Evolutionary conservation across 2,113 vertebrate species (phyloP).

Genomic region (Plotosus lineatus): DNA sequence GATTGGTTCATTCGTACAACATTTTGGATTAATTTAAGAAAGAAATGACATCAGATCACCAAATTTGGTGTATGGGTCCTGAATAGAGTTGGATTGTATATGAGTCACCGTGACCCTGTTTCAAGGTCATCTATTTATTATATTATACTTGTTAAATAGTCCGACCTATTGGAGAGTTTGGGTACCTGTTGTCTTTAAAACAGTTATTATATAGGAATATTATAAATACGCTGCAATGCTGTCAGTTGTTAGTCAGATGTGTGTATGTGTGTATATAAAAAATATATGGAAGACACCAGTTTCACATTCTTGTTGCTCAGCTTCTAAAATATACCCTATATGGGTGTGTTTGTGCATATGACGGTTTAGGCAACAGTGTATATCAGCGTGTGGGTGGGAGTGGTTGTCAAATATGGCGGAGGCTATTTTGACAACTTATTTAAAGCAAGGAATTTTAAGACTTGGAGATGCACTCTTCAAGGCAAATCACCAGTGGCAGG

Average conservation of each 20-base stretch:
- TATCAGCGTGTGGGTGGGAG: neutral
- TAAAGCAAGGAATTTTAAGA: neutral
- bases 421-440: neutral
- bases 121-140: too few relatives aligned
- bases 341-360: neutral
- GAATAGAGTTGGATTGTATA: too few relatives aligned
- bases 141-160: too few relatives aligned
- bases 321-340: neutral
- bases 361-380: neutral
- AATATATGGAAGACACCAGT: neutral
- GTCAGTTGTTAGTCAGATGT: neutral
- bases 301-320: neutral
- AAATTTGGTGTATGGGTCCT: too few relatives aligned
- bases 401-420: neutral
- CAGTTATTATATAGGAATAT: too few relatives aligned
- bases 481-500: neutral
- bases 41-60: too few relatives aligned
- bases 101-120: too few relatives aligned
- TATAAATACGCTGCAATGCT: neutral
- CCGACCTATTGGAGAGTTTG: too few relatives aligned
- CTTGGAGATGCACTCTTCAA: neutral
- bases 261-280: too few relatives aligned
- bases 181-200: too few relatives aligned
- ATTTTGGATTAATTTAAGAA: too few relatives aligned
- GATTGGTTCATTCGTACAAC: too few relatives aligned